Evolutionary conservation across 1,140 invertebrate genomes (phyloP), one percentile per base, ranked within the genome.

Genomic region (Heterodera carotae): DNA sequence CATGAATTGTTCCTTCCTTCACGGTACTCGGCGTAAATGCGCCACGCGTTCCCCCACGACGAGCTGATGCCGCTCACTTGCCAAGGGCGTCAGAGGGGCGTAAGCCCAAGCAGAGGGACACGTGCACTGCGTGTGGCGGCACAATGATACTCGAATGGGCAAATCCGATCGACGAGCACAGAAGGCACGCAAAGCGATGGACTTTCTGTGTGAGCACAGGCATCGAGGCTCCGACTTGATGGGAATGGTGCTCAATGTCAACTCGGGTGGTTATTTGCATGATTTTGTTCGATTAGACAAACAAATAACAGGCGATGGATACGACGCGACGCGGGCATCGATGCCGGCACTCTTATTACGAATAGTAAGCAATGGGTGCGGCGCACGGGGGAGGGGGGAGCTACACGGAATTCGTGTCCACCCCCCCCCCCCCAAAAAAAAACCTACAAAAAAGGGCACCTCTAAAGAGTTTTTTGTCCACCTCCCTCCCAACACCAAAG

Each of bases 271-370:
- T 15, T 22, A 0, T 56, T 5, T 22, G 48, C 48, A 56, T 95
- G 98, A 89, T 98, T n/a, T n/a, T 96, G 96, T 92, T 98, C 5
- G 15, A 27, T 8, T 0, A 62, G 48, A 39, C 22, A 12, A 10
- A 69, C n/a, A 76, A 10, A 31, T 39, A n/a, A n/a, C n/a, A 77
- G 77, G 68, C 7, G 72, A 74, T 74, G 72, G 72, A 64, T 74
- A 62, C 72, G 83, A 25, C 60, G 83, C 89, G 96, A 98, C 88
- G 94, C 94, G 36, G 95, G 96, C 3, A 95, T 98, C 27, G 97
- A 96, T n/a, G 97, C 96, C 59, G 96, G 97, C 12, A 98, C 89
- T 97, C 95, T 0, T 99, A 98, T 88, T 98, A 98, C 88, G 96
- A 98, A 89, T 99, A 99, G 89, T 94, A 39, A 39, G 5, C 43